phyloP scores from a whole-genome alignment of 1,140 invertebrate genomes.

The Lasioglossum albipes region DNA sequence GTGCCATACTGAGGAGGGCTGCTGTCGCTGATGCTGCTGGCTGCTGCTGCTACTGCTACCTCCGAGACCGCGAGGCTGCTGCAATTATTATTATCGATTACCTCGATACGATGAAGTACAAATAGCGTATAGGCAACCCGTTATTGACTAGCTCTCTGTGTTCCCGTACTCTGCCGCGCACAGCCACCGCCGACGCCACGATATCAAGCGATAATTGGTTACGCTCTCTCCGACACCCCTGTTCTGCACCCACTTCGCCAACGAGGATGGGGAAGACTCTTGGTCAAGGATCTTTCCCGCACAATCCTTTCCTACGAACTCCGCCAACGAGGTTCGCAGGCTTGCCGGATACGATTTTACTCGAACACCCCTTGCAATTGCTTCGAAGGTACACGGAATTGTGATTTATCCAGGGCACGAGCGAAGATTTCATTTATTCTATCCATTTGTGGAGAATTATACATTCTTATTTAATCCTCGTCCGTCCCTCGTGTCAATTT shows the following conservation, averaged over 20 bases:
- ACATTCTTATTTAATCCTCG: too few species aligned
- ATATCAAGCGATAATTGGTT: constrained; percentile 58
- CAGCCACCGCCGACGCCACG: constrained; percentile 28
- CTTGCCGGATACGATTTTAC: too few species aligned
- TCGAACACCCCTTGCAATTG: too few species aligned
- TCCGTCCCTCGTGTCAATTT: too few species aligned
- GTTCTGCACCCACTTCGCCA: not conserved
- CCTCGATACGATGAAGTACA: constrained; percentile 66
- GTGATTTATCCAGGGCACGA: too few species aligned
- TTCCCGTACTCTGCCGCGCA: constrained; percentile 32
- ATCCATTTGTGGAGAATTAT: too few species aligned
- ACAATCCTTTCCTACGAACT: too few species aligned
- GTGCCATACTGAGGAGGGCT: constrained; percentile 27
- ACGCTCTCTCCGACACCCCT: constrained; percentile 19
- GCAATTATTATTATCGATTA: constrained; percentile 74
- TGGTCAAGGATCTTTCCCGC: not conserved
- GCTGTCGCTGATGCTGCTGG: not conserved
- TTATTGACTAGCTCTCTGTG: constrained; percentile 62
- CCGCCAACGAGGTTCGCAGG: too few species aligned
- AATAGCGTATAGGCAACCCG: constrained; percentile 64
- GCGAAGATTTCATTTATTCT: too few species aligned
- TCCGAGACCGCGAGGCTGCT: constrained; percentile 52
- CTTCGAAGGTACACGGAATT: too few species aligned
- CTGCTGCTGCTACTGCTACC: constrained; percentile 22
- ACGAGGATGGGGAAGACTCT: not conserved